phyloP scores from a whole-genome alignment of 2,113 vertebrate species.

The Scartelaos histophorus region DNA sequence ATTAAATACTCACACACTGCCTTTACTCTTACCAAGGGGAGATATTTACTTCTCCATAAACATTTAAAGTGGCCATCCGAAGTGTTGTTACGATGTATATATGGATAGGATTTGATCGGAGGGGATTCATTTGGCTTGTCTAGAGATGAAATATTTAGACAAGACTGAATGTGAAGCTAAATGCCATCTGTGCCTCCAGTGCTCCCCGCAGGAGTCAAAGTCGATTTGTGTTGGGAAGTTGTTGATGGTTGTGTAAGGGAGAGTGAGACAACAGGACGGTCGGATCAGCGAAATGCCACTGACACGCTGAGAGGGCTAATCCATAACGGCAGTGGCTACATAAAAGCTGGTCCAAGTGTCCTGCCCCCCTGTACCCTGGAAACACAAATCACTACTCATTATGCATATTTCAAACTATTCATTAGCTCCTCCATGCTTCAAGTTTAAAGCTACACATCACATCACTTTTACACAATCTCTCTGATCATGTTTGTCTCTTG shows the following conservation, averaged over 20 bases:
- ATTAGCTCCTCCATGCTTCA: slow-evolving; percentile 42
- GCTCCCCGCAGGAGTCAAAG: slow-evolving; percentile 69
- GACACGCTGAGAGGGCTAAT: slow-evolving; percentile 66
- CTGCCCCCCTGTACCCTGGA: slow-evolving; percentile 51
- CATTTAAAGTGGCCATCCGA: slow-evolving; percentile 59
- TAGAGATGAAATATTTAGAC: slow-evolving; percentile 75
- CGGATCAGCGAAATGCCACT: slow-evolving; percentile 66
- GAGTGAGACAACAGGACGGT: slow-evolving; percentile 59
- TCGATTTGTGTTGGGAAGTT: slow-evolving; percentile 72
- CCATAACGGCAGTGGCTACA: slow-evolving; percentile 63
- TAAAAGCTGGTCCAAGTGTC: slow-evolving; percentile 55
- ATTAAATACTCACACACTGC: slow-evolving; percentile 68
- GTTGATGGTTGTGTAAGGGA: slow-evolving; percentile 57
- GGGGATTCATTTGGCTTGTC: slow-evolving; percentile 70
- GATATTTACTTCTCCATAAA: slow-evolving; percentile 57
- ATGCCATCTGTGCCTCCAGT: slow-evolving; percentile 72
- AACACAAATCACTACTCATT: slow-evolving; percentile 63
- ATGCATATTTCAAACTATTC: slow-evolving; percentile 59
- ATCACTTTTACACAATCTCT: slow-evolving; percentile 26
- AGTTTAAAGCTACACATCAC: slow-evolving; percentile 43
- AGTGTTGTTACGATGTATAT: slow-evolving; percentile 68
- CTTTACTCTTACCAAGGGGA: slow-evolving; percentile 43
- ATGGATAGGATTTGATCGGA: slow-evolving; percentile 57
- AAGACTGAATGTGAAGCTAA: slow-evolving; percentile 66
- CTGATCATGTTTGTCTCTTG: slow-evolving; percentile 31